phyloP scores from a whole-genome alignment of 92 coral and sea anemone species.

The Heliopora coerulea region DNA sequence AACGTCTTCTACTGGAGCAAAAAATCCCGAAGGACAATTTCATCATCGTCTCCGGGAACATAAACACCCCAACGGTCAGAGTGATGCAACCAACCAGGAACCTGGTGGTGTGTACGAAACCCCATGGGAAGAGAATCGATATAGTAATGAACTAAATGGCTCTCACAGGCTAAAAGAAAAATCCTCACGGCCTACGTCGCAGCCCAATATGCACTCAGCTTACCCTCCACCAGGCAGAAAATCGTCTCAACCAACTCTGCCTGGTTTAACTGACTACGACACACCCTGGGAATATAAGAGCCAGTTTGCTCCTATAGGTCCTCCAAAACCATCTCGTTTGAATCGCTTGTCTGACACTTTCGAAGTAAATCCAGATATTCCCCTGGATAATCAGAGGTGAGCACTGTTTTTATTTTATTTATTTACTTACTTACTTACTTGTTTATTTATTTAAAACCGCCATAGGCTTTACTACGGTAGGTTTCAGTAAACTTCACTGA shows the following conservation, averaged over 20 bases:
- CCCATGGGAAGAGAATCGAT: slow-evolving; percentile 5
- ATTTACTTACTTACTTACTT: too few relatives aligned
- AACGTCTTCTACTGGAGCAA: neutral
- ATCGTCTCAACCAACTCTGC: slow-evolving; percentile 7
- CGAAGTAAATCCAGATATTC: slow-evolving; percentile 60
- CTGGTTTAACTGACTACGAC: slow-evolving; percentile 70
- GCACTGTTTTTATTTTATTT: too few relatives aligned
- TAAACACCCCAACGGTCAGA: neutral
- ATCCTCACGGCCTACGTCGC: slow-evolving; percentile 60
- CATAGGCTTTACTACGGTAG: too few relatives aligned
- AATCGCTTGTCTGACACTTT: slow-evolving; percentile 18
- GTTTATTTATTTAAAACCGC: too few relatives aligned
- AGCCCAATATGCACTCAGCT: slow-evolving; percentile 53
- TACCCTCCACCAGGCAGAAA: neutral
- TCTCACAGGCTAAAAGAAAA: slow-evolving; percentile 30
- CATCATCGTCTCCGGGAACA: slow-evolving; percentile 29
- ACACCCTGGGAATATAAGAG: slow-evolving; percentile 92
- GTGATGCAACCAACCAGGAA: neutral
- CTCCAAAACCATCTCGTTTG: slow-evolving; percentile 73
- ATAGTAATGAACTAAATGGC: slow-evolving; percentile 30
- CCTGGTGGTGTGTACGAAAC: slow-evolving; percentile 21
- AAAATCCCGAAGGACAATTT: neutral
- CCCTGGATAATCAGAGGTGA: slow-evolving; percentile 84
- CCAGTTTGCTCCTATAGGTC: slow-evolving; percentile 58
- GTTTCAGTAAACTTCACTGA: too few relatives aligned